Base-by-base conservation (phyloP, 2,113 vertebrate species). In the Megaceryle maxima region DNA sequence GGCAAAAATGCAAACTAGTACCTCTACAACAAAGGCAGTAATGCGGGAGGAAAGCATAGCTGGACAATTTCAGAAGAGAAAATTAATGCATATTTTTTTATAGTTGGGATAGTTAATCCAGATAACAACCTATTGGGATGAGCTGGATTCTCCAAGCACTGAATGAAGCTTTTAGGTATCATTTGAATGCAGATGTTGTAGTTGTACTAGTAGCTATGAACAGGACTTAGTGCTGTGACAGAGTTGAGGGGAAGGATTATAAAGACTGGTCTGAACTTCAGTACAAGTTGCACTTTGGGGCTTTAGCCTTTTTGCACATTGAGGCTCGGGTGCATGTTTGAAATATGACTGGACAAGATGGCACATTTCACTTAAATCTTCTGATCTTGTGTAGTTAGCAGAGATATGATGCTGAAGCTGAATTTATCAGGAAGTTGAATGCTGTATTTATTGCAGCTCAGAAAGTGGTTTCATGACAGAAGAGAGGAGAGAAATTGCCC, bases 161-260 rank as follows among this genome's bases (percentile, higher is more conserved):
- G 12, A 60, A 63, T 41, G 28, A 67, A 59, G 28, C 21, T 76
- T 86, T 75, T 29, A 21, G 5, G 12, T 68, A 20, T 50, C 33
- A 59, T 85, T 83, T 50, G 50, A 91, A 83, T 59, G 28, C 11
- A 83, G 21, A 13, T 56, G 18, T 21, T 63, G 8, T 39, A 57
- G 22, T 17, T 66, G 5, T 48, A 14, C 10, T 29, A 26, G 19
- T 22, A 39, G 33, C 50, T 83, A 16, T 10, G 28, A 55, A 8
- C 28, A 9, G 6, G 33, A 74, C 10, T 50, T 13, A 9, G 5
- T 28, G 5, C 11, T 74, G 17, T 51, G 15, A 29, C 0, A 0
- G 19, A 8, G 7, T 55, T 81, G 68, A 46, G 44, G 31, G 20
- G 59, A 10, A 59, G 21, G 16, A 24, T 51, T 81, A 18, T 64